phyloP scores from a whole-genome alignment of 2,888 invertebrate species.

The Electrophaes corylata region DNA sequence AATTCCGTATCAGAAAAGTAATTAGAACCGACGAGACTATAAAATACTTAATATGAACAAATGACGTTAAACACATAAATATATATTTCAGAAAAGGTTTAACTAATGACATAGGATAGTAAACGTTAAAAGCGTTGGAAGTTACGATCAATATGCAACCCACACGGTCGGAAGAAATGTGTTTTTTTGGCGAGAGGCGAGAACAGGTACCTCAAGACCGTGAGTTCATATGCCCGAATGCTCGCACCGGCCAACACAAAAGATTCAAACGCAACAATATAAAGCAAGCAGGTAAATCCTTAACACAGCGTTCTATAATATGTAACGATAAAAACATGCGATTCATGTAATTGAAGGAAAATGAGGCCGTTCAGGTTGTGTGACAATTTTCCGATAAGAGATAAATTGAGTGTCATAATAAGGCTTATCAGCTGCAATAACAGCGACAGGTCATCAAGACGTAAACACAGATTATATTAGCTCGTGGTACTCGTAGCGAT shows the following conservation, averaged over 20 bases:
- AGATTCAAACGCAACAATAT: constrained; percentile 42
- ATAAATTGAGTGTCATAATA: constrained; percentile 25
- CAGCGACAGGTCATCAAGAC: constrained; percentile 28
- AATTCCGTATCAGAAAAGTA: constrained; percentile 22
- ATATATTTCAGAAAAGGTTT: constrained; percentile 18
- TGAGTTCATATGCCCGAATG: constrained; percentile 31
- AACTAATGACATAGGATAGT: constrained; percentile 24
- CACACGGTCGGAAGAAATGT: constrained; percentile 35
- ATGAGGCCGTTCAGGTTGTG: constrained; percentile 23
- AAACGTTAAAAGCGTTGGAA: constrained; percentile 19
- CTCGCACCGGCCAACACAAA: constrained; percentile 35
- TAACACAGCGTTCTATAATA: constrained; percentile 25
- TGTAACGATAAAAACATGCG: constrained; percentile 11
- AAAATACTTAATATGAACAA: constrained; percentile 1
- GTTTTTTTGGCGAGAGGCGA: constrained; percentile 49
- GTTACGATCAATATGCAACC: constrained; percentile 38
- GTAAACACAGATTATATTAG: constrained; percentile 25
- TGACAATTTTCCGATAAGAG: constrained; percentile 20
- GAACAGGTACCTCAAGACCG: constrained; percentile 50
- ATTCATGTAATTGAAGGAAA: constrained; percentile 11
- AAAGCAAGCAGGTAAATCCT: constrained; percentile 42
- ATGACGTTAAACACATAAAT: constrained; percentile 17
- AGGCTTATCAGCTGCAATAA: constrained; percentile 28
- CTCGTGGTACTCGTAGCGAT: constrained; percentile 17
- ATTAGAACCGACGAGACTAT: constrained; percentile 3